phyloP scores from a whole-genome alignment of 2,797 vertebrate species.

The Paedocypris micromegethes region DNA sequence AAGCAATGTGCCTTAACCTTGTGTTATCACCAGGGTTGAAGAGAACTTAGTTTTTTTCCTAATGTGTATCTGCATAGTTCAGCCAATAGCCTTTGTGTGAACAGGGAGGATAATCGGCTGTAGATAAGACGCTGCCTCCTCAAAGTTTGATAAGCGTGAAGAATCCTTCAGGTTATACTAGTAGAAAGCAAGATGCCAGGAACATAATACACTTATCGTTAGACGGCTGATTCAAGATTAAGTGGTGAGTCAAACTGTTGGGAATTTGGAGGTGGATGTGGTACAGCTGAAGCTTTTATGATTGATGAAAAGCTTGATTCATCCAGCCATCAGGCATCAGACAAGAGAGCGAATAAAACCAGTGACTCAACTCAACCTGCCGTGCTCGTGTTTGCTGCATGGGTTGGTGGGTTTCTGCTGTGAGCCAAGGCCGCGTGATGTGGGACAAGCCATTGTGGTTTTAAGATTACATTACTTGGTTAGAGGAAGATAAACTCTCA shows the following conservation, averaged over 20 bases:
- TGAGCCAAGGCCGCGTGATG: too few relatives aligned
- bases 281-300: slow-evolving; percentile 5
- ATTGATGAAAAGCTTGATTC: slow-evolving; percentile 34
- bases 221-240: slow-evolving; percentile 4
- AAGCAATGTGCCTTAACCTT: neutral
- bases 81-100: slow-evolving; percentile 7
- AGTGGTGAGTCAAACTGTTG: neutral
- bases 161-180: slow-evolving; percentile 14
- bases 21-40: neutral
- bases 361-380: slow-evolving; percentile 11
- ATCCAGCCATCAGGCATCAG: slow-evolving; percentile 32
- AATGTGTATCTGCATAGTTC: neutral
- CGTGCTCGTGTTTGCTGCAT: neutral
- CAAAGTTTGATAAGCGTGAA: neutral
- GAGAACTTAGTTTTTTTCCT: neutral
- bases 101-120: slow-evolving; percentile 1
- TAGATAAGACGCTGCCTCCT: slow-evolving; percentile 1
- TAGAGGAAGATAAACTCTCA: too few relatives aligned
- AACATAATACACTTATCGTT: neutral
- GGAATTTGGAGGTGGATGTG: slow-evolving; percentile 10
- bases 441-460: too few relatives aligned
- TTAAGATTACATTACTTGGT: too few relatives aligned
- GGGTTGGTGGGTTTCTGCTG: too few relatives aligned
- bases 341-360: slow-evolving; percentile 1
- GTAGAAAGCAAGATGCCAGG: neutral